These are phyloP conservation scores for Lysandra bellargus DNA, from an alignment of 2,888 invertebrate genomes.

Conservation along the genomic window DNA sequence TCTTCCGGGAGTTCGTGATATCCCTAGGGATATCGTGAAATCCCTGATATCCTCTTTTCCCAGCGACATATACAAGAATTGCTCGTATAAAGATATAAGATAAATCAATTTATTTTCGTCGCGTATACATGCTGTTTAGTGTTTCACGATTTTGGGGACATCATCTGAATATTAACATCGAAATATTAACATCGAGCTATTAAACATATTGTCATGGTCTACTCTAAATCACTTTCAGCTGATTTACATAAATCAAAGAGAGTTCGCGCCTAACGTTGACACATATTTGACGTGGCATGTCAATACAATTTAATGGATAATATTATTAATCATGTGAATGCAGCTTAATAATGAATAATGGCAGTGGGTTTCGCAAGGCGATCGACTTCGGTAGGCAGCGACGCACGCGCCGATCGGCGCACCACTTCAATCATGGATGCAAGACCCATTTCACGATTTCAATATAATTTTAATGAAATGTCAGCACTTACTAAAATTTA, in stretches of 20 bases:
- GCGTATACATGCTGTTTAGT: too few relatives aligned
- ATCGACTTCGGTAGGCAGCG: slow-evolving; percentile 58
- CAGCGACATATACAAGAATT: too few relatives aligned
- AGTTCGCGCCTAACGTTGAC: slow-evolving; percentile 12
- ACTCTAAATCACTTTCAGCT: background rate
- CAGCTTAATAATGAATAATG: slow-evolving; percentile 40
- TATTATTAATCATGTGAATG: slow-evolving; percentile 37
- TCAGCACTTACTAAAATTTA: slow-evolving; percentile 73
- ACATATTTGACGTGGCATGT: slow-evolving; percentile 12
- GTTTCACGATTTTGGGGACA: background rate
- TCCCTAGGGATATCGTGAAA: too few relatives aligned
- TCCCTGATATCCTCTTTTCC: too few relatives aligned
- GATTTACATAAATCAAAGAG: slow-evolving; percentile 8
- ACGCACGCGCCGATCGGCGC: slow-evolving; percentile 59
- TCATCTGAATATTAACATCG: background rate
- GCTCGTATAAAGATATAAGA: too few relatives aligned
- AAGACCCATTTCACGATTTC: slow-evolving; percentile 77
- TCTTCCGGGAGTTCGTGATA: too few relatives aligned
- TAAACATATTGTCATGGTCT: background rate
- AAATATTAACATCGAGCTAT: background rate
- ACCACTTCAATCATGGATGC: slow-evolving; percentile 72
- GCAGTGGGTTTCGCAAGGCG: slow-evolving; percentile 54
- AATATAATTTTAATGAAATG: slow-evolving; percentile 78
- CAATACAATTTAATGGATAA: slow-evolving; percentile 20
- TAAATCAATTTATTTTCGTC: too few relatives aligned